Percentiles rank a stretch among this genome's conserved stretches.
phyloP scores from a whole-genome alignment of 2,113 vertebrate genomes.

The Sciurus niger region DNA sequence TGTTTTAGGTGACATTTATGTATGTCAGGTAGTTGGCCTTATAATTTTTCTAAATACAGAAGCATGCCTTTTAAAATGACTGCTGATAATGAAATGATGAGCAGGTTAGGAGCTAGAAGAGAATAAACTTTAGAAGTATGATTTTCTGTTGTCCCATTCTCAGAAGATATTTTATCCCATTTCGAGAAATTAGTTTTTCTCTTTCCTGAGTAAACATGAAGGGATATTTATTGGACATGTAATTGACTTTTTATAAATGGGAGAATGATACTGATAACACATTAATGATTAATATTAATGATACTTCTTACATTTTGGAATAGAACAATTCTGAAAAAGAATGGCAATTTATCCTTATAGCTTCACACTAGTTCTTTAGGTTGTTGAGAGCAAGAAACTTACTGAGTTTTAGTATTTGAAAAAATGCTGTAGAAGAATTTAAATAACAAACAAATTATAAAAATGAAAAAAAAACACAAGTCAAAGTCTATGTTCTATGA shows the following conservation, averaged over 20 bases:
- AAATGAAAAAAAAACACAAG: not conserved
- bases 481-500: not conserved
- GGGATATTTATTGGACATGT: not conserved
- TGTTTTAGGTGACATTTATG: not conserved
- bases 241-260: not conserved
- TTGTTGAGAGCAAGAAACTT: not conserved
- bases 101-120: constrained; percentile 57
- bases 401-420: constrained; percentile 11
- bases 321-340: not conserved
- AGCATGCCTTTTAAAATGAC: constrained; percentile 7
- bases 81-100: not conserved
- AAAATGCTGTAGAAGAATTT: not conserved
- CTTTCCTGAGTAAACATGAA: constrained; percentile 60
- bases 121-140: constrained; percentile 73
- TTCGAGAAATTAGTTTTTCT: constrained; percentile 82
- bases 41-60: constrained; percentile 8
- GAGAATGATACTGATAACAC: not conserved
- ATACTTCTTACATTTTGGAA: constrained; percentile 16
- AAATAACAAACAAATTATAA: not conserved
- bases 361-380: not conserved
- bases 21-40: not conserved
- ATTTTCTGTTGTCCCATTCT: constrained; percentile 79
- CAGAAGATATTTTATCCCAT: constrained; percentile 79
- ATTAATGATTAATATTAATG: constrained; percentile 46
- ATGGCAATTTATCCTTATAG: not conserved